These are phyloP conservation scores for Rhodophaea formosa DNA, from an alignment of 2,888 invertebrate species.

Conservation along the genomic window DNA sequence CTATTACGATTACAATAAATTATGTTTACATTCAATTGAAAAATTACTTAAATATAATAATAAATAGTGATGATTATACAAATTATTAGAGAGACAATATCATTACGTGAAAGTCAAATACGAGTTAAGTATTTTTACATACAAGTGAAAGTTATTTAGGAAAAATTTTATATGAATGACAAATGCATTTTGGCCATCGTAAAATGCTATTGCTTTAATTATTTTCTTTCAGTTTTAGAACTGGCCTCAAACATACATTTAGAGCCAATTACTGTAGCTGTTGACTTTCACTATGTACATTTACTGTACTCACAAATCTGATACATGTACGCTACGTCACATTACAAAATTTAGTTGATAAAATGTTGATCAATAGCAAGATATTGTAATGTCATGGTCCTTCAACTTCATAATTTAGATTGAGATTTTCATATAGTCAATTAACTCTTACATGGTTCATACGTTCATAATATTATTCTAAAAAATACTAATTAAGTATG, in stretches of 20 bases:
- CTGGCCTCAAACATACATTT: neutral
- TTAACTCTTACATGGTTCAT: conserved; percentile 2
- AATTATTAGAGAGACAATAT: conserved; percentile 78
- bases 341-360: conserved; percentile 59
- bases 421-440: conserved; percentile 42
- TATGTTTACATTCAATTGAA: conserved; percentile 72
- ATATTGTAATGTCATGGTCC: conserved; percentile 68
- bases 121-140: neutral
- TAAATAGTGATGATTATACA: conserved; percentile 77
- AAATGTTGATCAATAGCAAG: conserved; percentile 77
- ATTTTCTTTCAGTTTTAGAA: neutral
- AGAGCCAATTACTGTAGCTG: conserved; percentile 21
- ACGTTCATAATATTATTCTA: conserved; percentile 7
- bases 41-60: conserved; percentile 78
- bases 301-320: conserved; percentile 52
- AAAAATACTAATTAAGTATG: conserved; percentile 14
- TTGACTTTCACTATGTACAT: conserved; percentile 60
- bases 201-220: conserved; percentile 21
- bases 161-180: neutral
- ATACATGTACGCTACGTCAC: conserved; percentile 57
- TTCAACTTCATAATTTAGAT: conserved; percentile 58
- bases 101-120: conserved; percentile 64
- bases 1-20: conserved; percentile 78
- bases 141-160: conserved; percentile 8
- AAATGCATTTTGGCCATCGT: conserved; percentile 20